Evolutionary conservation across 2,113 vertebrate genomes (phyloP).

Genomic region (Lathamus discolor): DNA sequence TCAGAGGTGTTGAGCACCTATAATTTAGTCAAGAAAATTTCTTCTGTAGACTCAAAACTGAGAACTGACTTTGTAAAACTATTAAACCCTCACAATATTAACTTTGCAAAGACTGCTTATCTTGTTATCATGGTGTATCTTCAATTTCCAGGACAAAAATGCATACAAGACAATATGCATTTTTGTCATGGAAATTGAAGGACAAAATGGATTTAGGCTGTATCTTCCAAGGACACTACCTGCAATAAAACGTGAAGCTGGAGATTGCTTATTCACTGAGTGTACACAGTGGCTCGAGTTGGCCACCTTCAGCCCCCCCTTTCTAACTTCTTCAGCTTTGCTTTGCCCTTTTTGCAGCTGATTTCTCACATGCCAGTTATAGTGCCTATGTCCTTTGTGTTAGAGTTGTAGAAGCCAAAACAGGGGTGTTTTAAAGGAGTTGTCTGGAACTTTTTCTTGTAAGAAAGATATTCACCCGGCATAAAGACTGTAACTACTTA

Average conservation of each 20-base stretch:
- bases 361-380: neutral
- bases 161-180: neutral
- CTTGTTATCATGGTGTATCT: neutral
- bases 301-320: neutral
- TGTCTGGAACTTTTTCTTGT: neutral
- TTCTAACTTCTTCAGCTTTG: neutral
- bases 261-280: neutral
- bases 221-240: neutral
- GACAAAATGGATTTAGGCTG: neutral
- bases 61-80: neutral
- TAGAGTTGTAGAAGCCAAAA: neutral
- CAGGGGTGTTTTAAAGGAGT: neutral
- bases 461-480: neutral
- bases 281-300: neutral
- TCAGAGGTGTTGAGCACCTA: neutral
- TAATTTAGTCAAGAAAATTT: neutral
- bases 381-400: neutral
- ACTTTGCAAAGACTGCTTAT: neutral
- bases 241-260: neutral
- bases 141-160: neutral
- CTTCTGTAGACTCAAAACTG: neutral
- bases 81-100: accelerated
- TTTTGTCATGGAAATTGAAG: neutral
- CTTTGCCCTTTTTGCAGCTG: neutral
- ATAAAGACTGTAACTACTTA: neutral